These are phyloP conservation scores for Drosophila merina DNA, from an alignment of 2,888 invertebrate genomes.

Conservation along the genomic window DNA sequence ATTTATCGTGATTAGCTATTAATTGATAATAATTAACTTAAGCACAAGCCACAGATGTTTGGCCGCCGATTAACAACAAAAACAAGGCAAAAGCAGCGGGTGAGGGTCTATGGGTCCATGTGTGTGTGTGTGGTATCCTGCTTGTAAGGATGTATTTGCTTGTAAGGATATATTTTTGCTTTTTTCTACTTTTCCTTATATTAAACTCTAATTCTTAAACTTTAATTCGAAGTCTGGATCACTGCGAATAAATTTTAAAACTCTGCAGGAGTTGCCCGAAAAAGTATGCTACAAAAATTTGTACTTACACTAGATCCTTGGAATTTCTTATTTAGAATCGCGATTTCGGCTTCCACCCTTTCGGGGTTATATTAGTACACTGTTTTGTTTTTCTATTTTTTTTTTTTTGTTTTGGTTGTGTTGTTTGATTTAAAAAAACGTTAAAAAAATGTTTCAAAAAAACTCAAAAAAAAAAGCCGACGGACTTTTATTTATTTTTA, in stretches of 20 bases:
- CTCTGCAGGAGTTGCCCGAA: slow-evolving; percentile 11
- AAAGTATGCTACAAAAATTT: slow-evolving; percentile 8
- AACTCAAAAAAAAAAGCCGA: slow-evolving; percentile 32
- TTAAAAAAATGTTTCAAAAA: slow-evolving; percentile 35
- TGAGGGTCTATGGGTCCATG: neutral
- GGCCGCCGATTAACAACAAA: slow-evolving; percentile 18
- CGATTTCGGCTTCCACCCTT: slow-evolving; percentile 6
- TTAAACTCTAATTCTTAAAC: neutral
- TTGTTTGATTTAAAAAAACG: slow-evolving; percentile 9
- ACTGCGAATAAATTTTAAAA: too few species aligned
- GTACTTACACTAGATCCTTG: slow-evolving; percentile 6
- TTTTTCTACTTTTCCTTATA: neutral
- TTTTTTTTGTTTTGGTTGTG: neutral
- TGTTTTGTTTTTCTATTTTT: slow-evolving; percentile 2
- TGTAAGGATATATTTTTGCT: slow-evolving; percentile 16
- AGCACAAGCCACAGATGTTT: slow-evolving; percentile 70
- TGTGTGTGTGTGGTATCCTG: neutral
- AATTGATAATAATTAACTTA: slow-evolving; percentile 79
- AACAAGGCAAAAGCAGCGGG: slow-evolving; percentile 3
- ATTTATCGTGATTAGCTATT: slow-evolving; percentile 78
- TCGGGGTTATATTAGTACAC: slow-evolving; percentile 9
- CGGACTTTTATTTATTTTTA: slow-evolving; percentile 20
- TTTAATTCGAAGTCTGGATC: neutral
- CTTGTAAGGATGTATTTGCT: slow-evolving; percentile 16
- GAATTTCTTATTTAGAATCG: neutral